Evolutionary conservation across 2,888 invertebrate species (phyloP).

Genomic region (Theodoxus fluviatilis): DNA sequence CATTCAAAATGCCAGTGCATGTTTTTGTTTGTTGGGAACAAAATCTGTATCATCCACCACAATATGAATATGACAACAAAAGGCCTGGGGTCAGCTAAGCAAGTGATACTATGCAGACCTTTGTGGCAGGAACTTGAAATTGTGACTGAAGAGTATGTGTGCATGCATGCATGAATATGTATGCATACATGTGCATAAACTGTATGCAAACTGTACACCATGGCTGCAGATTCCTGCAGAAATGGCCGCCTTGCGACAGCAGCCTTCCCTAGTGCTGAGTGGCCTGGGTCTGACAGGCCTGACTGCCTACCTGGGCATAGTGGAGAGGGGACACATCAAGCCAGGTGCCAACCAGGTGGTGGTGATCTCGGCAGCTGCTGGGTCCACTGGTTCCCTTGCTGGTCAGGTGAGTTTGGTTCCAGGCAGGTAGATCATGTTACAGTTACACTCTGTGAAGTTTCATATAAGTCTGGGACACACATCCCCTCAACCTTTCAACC

Average conservation of each 20-base stretch:
- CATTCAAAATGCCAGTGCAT: too few species aligned
- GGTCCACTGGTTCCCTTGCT: constrained; percentile 64
- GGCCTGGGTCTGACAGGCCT: constrained; percentile 60
- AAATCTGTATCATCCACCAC: too few species aligned
- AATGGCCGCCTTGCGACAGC: constrained; percentile 19
- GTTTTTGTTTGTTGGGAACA: too few species aligned
- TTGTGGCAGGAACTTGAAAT: background rate
- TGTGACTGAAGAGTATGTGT: background rate
- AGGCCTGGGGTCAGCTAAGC: too few species aligned
- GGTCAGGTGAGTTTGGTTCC: constrained; percentile 56
- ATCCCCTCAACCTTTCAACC: too few species aligned
- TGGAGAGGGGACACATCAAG: constrained; percentile 57
- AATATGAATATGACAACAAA: too few species aligned
- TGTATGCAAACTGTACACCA: background rate
- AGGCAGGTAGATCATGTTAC: too few species aligned
- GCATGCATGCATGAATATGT: background rate
- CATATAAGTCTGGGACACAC: too few species aligned
- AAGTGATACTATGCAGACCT: background rate
- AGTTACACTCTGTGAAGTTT: too few species aligned
- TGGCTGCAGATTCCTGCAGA: constrained; percentile 29
- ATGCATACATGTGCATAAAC: background rate
- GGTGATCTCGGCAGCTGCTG: constrained; percentile 65
- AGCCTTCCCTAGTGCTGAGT: constrained; percentile 43
- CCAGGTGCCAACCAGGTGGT: constrained; percentile 57
- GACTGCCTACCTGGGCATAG: constrained; percentile 62